Base-by-base conservation (phyloP, 2,113 vertebrate genomes). In the Echinops telfairi region DNA sequence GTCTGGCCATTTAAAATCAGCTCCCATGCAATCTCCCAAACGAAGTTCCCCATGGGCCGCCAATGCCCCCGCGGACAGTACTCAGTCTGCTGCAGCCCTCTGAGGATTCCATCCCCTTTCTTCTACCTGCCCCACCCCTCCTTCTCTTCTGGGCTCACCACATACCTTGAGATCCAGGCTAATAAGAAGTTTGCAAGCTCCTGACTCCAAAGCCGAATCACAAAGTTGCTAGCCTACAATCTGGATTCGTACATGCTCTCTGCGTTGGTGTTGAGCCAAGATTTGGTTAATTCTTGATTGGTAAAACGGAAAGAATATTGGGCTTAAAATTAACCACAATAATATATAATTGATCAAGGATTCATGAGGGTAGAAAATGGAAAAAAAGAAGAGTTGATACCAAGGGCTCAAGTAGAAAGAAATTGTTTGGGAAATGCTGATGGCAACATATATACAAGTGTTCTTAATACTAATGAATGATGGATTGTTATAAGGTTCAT, bases 1-100 rank as follows among this genome's bases (percentile, higher is more conserved):
- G 68, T 90, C 66, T 75, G 3, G 8, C 25, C 75, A 20, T 43
- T 81, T 93, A 84, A 95, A 95, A 79, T 90, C 78, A 83, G 68
- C 38, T 23, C 11, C 38, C 11, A 11, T 40, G 16, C 68, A 33
- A 58, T 10, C 3, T 75, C 62, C 82, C 78, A 78, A 70, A 40
- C 12, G 43, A 57, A 58, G 22, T 40, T 58, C 47, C 38, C 36
- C 38, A 64, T 73, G 33, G 43, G 2, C 36, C 9, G 62, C 71
- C 66, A 81, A 22, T 71, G 68, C 19, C 66, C 83, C 17, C 17
- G 36, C 22, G 77, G 81, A 76, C 57, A 31, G 38, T 25, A 86
- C 22, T 78, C 80, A 83, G 77, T 83, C 58, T 77, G 84, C 29
- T 15, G 71, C 40, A 64, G 12, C 43, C 25, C 60, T 84, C 6